Evolutionary conservation across 2,113 vertebrate genomes (phyloP), one percentile per base, ranked within the genome.

Genomic region (Pelodiscus sinensis): DNA sequence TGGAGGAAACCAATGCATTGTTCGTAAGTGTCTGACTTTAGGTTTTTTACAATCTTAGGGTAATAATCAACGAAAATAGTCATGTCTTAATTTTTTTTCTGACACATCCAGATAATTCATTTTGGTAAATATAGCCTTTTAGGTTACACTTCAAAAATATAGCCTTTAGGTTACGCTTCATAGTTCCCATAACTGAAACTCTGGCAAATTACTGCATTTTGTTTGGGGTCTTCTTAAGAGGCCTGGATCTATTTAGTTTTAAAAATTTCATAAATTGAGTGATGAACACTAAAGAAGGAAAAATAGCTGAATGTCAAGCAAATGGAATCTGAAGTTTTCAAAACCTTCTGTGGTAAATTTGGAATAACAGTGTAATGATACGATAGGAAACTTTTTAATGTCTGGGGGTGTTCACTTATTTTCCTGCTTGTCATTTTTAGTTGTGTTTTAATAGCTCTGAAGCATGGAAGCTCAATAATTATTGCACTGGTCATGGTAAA

Each of bases 1-100:
- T 60, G 98, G 98, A 92, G 98, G 98, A 94, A 98, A 98, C 92
- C 98, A 98, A 52, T 98, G 98, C 92, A 97, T 98, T 89, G 98
- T 98, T 95, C 97, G 98, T 98, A 98, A 98, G 98, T 98, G 80
- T 96, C 87, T 90, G 50, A 73, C 80, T 95, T 92, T 84, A 54
- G 58, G 62, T 62, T 94, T 94, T 79, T 90, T 95, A 1, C 81
- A 84, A 54, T 10, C 55, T 18, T 14, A 27, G 24, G 5, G 1
- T 82, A 35, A 51, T 80, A 35, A 51, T 80, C 80, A 29, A 79
- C 73, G 5, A 3, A 62, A 84, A 57, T 82, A 2, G 6, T 89
- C 6, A 81, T 81, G 25, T 38, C 4, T 2, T 1, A 79, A 29
- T 35, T 83, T 81, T 56, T 56, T 82, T 12, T 60, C 5, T 38